Percentiles rank a stretch among this genome's conserved stretches.
Conservation (phyloP, 2,113 vertebrate species). For the Tachysurus fulvidraco region DNA sequence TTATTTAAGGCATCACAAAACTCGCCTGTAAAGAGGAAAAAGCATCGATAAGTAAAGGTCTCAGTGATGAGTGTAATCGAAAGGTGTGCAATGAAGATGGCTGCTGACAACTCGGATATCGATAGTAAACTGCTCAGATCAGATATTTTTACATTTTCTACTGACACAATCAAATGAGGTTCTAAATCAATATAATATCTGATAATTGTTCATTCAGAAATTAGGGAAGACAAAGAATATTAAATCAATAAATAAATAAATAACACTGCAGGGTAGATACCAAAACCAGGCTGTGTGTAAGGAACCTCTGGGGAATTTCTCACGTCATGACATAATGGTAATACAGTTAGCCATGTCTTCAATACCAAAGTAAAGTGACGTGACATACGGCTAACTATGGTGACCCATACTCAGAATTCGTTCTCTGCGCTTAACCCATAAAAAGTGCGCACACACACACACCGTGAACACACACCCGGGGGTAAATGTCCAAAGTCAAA, state of each 20-base stretch:
- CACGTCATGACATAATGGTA: background rate
- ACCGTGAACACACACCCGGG: too few relatives aligned
- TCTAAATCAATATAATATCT: background rate
- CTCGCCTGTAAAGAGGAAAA: constrained; percentile 57
- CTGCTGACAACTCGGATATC: background rate
- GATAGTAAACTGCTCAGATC: background rate
- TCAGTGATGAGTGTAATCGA: background rate
- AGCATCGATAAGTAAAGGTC: background rate
- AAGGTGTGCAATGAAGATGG: background rate
- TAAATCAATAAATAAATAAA: too few relatives aligned
- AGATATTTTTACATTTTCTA: background rate
- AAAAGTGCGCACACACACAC: too few relatives aligned
- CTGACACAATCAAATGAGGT: background rate
- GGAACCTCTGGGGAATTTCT: background rate
- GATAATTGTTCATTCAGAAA: background rate
- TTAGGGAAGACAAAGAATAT: too few relatives aligned
- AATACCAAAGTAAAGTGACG: background rate
- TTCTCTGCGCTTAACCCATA: too few relatives aligned
- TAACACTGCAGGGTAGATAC: background rate
- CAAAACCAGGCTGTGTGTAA: background rate
- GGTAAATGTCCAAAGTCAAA: background rate
- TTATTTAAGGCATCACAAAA: constrained; percentile 40
- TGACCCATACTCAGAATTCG: too few relatives aligned
- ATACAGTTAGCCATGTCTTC: background rate
- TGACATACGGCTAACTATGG: too few relatives aligned